These are phyloP conservation scores for Psittacara wagleri DNA, from an alignment of 2,113 vertebrate species.

Conservation along the genomic window DNA sequence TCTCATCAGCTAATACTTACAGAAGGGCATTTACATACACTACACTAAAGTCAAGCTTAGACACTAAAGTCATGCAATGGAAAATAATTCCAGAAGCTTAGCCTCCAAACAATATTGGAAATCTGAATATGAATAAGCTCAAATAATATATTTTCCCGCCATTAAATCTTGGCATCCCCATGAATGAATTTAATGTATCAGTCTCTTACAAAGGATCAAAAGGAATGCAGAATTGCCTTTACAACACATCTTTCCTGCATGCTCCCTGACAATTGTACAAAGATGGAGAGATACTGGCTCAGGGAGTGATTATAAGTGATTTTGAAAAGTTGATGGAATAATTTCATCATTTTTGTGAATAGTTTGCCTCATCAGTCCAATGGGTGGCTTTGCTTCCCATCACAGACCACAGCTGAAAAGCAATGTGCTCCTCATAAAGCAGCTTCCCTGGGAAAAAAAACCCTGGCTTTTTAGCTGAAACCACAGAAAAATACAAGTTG, in stretches of 20 bases:
- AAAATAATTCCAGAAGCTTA: background rate
- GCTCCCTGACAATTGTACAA: background rate
- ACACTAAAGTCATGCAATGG: background rate
- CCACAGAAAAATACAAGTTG: background rate
- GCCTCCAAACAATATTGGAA: background rate
- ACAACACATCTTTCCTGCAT: background rate
- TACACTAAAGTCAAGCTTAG: background rate
- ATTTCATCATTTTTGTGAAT: background rate
- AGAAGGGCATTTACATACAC: background rate
- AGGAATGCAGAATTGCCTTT: background rate
- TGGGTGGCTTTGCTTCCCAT: background rate
- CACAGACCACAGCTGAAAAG: background rate
- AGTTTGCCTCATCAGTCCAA: background rate
- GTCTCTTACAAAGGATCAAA: background rate
- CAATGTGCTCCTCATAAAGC: background rate
- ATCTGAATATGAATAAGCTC: background rate
- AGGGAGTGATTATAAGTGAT: background rate
- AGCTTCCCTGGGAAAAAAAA: background rate
- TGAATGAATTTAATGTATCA: background rate
- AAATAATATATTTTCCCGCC: background rate
- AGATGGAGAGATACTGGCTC: background rate
- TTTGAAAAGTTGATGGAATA: background rate
- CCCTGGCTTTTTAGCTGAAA: background rate
- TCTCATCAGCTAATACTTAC: background rate
- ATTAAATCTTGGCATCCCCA: background rate